Percentiles rank a stretch among this genome's conserved stretches.
These are phyloP conservation scores for Lacerta bilineata DNA, from an alignment of 2,797 vertebrate species.

Conservation along the genomic window DNA sequence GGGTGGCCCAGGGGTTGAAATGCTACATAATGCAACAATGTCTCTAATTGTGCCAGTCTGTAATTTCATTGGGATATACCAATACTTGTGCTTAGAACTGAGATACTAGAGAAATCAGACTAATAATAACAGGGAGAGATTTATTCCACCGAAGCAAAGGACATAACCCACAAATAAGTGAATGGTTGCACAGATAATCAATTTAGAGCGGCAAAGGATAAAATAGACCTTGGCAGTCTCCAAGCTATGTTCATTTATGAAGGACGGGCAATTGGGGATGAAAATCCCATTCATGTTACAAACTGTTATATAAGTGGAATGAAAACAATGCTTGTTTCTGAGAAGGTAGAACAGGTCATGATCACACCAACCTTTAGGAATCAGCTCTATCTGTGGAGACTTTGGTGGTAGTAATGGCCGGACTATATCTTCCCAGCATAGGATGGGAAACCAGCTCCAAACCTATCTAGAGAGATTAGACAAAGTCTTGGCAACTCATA, in stretches of 20 bases:
- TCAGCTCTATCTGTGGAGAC: too few relatives aligned
- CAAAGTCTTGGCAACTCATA: too few relatives aligned
- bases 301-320: slow-evolving; percentile 45
- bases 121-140: slow-evolving; percentile 25
- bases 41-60: neutral
- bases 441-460: too few relatives aligned
- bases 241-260: slow-evolving; percentile 41
- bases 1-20: neutral
- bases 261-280: slow-evolving; percentile 38
- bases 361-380: neutral
- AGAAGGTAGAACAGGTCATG: neutral
- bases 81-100: neutral
- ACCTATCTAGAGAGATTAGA: too few relatives aligned
- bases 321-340: neutral
- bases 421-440: too few relatives aligned
- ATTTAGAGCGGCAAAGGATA: slow-evolving; percentile 46
- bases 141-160: slow-evolving; percentile 7
- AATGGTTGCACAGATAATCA: slow-evolving; percentile 37
- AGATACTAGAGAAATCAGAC: neutral
- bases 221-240: slow-evolving; percentile 36
- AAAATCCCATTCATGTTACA: slow-evolving; percentile 44
- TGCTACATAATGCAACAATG: neutral
- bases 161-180: slow-evolving; percentile 8
- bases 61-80: neutral
- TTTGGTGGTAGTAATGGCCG: too few relatives aligned